Conservation (phyloP, 2,888 invertebrate genomes). For the Dioctria rufipes region DNA sequence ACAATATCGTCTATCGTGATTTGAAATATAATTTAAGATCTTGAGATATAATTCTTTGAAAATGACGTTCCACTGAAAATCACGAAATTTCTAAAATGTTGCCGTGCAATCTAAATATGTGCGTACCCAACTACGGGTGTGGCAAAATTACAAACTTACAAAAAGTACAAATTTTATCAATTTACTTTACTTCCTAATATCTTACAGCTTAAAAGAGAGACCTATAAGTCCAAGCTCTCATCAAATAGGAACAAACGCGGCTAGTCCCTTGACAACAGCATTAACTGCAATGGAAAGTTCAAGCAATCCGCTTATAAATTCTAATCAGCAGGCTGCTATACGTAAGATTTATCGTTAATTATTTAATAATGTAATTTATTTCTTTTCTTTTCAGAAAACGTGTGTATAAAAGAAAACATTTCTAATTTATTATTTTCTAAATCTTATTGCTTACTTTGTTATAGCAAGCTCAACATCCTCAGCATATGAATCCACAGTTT, state of each 20-base stretch:
- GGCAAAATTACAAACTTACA: too few relatives aligned
- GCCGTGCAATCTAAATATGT: too few relatives aligned
- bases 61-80: too few relatives aligned
- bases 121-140: too few relatives aligned
- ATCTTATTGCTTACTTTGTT: not conserved
- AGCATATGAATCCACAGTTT: slow-evolving; percentile 66
- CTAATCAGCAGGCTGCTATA: slow-evolving; percentile 57
- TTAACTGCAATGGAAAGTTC: slow-evolving; percentile 57
- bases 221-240: slow-evolving; percentile 75
- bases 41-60: too few relatives aligned
- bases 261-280: slow-evolving; percentile 60
- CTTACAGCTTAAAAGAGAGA: slow-evolving; percentile 76
- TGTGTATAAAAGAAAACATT: slow-evolving; percentile 29
- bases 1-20: too few relatives aligned
- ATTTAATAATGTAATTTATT: not conserved
- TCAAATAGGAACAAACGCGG: slow-evolving; percentile 62
- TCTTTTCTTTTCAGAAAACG: slow-evolving; percentile 54
- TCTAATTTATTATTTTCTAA: not conserved
- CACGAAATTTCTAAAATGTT: too few relatives aligned
- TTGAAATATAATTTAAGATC: too few relatives aligned
- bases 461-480: slow-evolving; percentile 64
- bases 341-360: slow-evolving; percentile 17
- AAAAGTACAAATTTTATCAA: too few relatives aligned
- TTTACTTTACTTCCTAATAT: not conserved
- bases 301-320: slow-evolving; percentile 54